Conservation (phyloP, 2,113 vertebrate genomes). For the Maccullochella peelii region DNA sequence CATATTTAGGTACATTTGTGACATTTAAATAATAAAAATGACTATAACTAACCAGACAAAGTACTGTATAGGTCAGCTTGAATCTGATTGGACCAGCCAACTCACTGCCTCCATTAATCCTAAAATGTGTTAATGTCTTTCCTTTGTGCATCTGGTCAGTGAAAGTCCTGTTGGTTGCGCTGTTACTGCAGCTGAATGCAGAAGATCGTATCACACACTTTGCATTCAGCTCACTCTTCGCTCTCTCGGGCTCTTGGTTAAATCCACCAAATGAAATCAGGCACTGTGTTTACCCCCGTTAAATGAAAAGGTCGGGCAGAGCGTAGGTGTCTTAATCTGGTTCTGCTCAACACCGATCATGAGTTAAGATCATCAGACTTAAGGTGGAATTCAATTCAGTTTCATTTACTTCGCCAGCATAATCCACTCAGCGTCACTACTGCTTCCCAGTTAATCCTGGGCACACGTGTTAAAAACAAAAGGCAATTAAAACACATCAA, state of each 20-base stretch:
- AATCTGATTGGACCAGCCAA: too few relatives aligned
- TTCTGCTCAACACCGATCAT: not conserved
- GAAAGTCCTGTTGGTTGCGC: not conserved
- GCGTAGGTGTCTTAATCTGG: not conserved
- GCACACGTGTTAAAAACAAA: not conserved
- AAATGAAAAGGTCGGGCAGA: not conserved
- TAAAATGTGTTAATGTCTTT: not conserved
- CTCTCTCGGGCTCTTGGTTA: not conserved
- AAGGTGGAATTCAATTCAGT: not conserved
- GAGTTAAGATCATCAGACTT: constrained; percentile 11
- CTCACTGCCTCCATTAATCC: not conserved
- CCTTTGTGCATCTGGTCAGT: not conserved
- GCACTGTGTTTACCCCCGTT: not conserved
- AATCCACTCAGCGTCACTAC: not conserved
- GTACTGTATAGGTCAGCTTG: too few relatives aligned
- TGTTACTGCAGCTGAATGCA: not conserved
- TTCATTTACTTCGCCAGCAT: not conserved
- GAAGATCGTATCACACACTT: too few relatives aligned
- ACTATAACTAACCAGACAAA: not conserved
- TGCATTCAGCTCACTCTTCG: too few relatives aligned
- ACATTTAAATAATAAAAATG: too few relatives aligned
- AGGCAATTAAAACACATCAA: not conserved
- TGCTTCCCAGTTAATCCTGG: not conserved
- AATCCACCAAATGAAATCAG: not conserved
- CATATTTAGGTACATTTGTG: not conserved